Percentiles rank a stretch among this genome's conserved stretches.
These are phyloP conservation scores for Drosophila monieri DNA, from an alignment of 2,888 invertebrate genomes.

Conservation along the genomic window DNA sequence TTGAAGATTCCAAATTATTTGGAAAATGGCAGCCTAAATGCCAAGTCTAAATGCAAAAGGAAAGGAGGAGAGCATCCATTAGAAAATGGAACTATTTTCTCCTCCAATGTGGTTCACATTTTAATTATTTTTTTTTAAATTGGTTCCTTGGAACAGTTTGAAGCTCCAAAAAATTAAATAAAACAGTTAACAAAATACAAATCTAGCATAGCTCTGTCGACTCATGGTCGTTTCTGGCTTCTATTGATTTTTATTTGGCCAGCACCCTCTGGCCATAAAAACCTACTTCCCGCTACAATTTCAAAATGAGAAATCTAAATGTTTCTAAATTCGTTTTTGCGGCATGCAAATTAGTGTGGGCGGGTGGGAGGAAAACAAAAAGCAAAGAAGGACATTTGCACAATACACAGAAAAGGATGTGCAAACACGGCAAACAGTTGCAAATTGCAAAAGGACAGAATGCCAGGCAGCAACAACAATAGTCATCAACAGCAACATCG, in stretches of 20 bases:
- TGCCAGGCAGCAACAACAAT: slow-evolving; percentile 33
- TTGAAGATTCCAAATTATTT: slow-evolving; percentile 46
- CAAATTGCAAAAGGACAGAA: slow-evolving; percentile 62
- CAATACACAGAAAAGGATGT: slow-evolving; percentile 72
- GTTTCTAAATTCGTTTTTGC: slow-evolving; percentile 27
- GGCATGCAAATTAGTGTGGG: slow-evolving; percentile 28
- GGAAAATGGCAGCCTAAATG: slow-evolving; percentile 17
- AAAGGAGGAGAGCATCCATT: background rate
- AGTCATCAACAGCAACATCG: slow-evolving; percentile 12
- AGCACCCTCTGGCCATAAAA: slow-evolving; percentile 4
- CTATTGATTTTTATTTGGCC: slow-evolving; percentile 31
- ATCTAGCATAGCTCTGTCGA: background rate
- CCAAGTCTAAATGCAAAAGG: background rate
- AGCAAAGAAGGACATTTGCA: slow-evolving; percentile 57
- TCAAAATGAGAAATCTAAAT: slow-evolving; percentile 2
- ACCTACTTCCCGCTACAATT: slow-evolving; percentile 1
- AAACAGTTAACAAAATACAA: too few relatives aligned
- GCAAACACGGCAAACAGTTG: slow-evolving; percentile 74
- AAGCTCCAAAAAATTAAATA: too few relatives aligned
- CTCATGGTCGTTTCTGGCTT: slow-evolving; percentile 28
- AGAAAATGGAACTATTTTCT: background rate
- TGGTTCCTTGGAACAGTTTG: too few relatives aligned
- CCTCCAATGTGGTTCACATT: background rate
- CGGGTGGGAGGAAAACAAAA: slow-evolving; percentile 34
- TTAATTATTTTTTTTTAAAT: background rate